These are phyloP conservation scores for Syngnathus typhle DNA, from an alignment of 2,113 vertebrate species.

Conservation along the genomic window DNA sequence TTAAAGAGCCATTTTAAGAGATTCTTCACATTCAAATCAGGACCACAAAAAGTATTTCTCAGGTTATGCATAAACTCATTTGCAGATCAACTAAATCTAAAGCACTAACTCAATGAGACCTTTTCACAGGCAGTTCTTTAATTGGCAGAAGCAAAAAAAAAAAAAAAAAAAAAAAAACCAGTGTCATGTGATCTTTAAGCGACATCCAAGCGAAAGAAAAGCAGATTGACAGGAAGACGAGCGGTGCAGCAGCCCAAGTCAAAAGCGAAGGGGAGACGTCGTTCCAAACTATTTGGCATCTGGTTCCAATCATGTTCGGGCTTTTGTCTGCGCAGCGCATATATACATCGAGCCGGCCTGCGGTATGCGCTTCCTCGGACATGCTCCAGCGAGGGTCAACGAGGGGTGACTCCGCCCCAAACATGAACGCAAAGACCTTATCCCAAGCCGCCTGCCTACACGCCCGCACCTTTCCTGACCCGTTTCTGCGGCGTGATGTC, in stretches of 20 bases:
- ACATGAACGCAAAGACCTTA: not conserved
- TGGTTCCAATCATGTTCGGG: slow-evolving; percentile 57
- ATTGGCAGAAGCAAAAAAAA: no score
- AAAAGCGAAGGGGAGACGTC: slow-evolving; percentile 36
- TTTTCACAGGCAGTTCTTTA: slow-evolving; percentile 17
- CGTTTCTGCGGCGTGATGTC: slow-evolving; percentile 14
- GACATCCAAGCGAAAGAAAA: slow-evolving; percentile 1
- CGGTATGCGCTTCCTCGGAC: slow-evolving; percentile 58
- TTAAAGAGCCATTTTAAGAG: not conserved
- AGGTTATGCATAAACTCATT: no score
- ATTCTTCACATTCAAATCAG: not conserved
- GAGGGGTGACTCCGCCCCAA: slow-evolving; percentile 12
- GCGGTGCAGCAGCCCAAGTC: slow-evolving; percentile 7
- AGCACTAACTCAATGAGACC: slow-evolving; percentile 47
- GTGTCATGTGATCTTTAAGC: not conserved
- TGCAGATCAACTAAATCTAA: slow-evolving; percentile 35
- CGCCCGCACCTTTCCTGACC: not conserved
- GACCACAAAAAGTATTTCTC: not conserved
- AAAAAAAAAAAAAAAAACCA: no score
- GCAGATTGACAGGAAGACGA: slow-evolving; percentile 23
- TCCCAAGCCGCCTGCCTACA: no score
- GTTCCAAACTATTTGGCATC: slow-evolving; percentile 49
- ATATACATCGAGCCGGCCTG: slow-evolving; percentile 49
- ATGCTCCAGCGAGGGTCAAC: slow-evolving; percentile 31
- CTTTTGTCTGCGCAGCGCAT: slow-evolving; percentile 42